These are phyloP conservation scores for Cordilura impudica DNA, from an alignment of 2,888 invertebrate genomes.

Conservation along the genomic window DNA sequence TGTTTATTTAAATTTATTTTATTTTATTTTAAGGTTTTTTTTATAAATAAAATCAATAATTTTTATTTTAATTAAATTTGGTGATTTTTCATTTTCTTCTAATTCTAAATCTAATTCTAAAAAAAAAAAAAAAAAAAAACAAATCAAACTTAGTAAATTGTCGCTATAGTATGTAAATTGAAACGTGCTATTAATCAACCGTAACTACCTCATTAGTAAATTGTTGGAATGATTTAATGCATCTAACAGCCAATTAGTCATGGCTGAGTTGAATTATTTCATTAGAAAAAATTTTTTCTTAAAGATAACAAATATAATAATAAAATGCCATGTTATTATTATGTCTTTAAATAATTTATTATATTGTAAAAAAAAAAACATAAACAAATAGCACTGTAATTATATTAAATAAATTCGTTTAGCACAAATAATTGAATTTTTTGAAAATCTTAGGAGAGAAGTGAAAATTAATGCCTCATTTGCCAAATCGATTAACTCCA, in stretches of 20 bases:
- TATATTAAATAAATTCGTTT: neutral
- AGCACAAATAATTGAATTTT: slow-evolving; percentile 1
- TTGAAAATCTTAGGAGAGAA: neutral
- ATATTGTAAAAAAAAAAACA: slow-evolving; percentile 21
- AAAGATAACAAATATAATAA: neutral
- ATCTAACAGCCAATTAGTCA: neutral
- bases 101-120: neutral
- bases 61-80: slow-evolving; percentile 57
- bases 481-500: too few species aligned
- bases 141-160: slow-evolving; percentile 24
- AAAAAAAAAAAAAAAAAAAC: neutral
- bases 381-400: slow-evolving; percentile 38
- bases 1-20: slow-evolving; percentile 13
- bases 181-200: slow-evolving; percentile 70
- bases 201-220: slow-evolving; percentile 76
- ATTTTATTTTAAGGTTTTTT: slow-evolving; percentile 63
- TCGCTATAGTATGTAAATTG: slow-evolving; percentile 23
- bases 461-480: too few species aligned
- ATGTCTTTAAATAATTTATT: neutral
- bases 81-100: neutral
- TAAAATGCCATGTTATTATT: neutral
- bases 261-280: neutral
- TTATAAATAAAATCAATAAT: slow-evolving; percentile 65
- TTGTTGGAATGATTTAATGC: slow-evolving; percentile 60
- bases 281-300: slow-evolving; percentile 45